Conservation (phyloP, 1,140 invertebrate species). For the Drosophila ohnishii region DNA sequence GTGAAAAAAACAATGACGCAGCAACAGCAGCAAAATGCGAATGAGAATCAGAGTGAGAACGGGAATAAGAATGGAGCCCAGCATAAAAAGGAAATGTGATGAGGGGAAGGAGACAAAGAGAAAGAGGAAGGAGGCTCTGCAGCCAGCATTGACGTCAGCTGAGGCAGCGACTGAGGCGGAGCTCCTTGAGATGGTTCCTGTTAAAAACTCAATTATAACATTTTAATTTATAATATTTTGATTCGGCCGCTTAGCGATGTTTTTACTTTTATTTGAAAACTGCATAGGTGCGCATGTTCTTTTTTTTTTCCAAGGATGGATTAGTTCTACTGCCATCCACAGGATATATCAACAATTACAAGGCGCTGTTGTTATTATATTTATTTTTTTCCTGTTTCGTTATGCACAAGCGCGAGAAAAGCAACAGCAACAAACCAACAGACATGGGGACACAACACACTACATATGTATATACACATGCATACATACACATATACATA, state of each 20-base stretch:
- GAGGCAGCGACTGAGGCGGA: constrained; percentile 3
- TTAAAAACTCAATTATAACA: neutral
- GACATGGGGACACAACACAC: constrained; percentile 26
- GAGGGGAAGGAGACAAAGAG: constrained; percentile 13
- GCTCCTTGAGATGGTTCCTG: constrained; percentile 50
- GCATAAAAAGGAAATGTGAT: constrained; percentile 20
- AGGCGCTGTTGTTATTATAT: constrained; percentile 36
- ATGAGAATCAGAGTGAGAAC: constrained; percentile 29
- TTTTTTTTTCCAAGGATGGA: neutral
- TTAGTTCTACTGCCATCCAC: constrained; percentile 28
- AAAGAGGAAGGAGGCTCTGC: constrained; percentile 12
- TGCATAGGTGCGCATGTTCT: neutral
- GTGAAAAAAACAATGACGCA: constrained; percentile 42
- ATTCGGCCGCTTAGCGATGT: neutral
- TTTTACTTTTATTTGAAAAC: neutral
- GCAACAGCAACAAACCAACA: constrained; percentile 38
- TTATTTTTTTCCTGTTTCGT: constrained; percentile 50
- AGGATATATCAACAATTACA: constrained; percentile 52
- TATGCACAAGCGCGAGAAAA: constrained; percentile 48
- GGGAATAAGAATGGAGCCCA: constrained; percentile 21
- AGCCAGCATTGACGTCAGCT: constrained; percentile 16
- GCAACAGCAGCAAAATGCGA: constrained; percentile 36
- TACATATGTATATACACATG: neutral
- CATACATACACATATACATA: neutral
- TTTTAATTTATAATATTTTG: neutral